Base-by-base conservation (phyloP, 2,797 vertebrate species). In the Decapterus maruadsi region DNA sequence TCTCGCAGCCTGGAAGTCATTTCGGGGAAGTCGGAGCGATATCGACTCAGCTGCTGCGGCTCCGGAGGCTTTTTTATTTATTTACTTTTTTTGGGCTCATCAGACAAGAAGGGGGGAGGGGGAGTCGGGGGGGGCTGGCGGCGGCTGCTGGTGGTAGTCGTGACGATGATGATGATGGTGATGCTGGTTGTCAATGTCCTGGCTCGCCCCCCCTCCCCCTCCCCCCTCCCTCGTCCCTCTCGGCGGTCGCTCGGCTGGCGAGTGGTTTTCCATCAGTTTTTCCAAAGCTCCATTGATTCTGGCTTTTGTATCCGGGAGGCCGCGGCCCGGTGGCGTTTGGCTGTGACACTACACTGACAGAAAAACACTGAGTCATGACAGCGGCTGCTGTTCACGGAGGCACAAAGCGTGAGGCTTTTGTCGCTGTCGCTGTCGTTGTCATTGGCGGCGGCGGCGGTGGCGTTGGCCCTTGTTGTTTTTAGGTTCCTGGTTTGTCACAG, bases 231-330 rank as follows among this genome's bases (percentile, higher is more conserved):
- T 70, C 53, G 19, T 9, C 74, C 55, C 76, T 75, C 82, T 75
- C 70, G 65, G 73, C 66, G 78, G 82, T 75, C 57, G 19, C 1
- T 26, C 26, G 26, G 26, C 3, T 3, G 1, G 82, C 86, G 38
- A 72, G 80, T 90, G 90, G 88, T 91, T 92, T 93, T 91, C 92
- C 93, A 93, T 94, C 88, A 77, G 92, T 93, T 94, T 95, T 94
- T 94, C 94, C 94, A 93, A 83, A 91, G 91, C 84, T 70, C 75
- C 86, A 94, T 94, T 90, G 94, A 94, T 94, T 89, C 46, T 60
- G 85, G 72, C 72, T 74, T 89, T 90, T 87, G 90, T 92, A 58
- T 82, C 61, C 79, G 29, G 4, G 88, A 85, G 88, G 82, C 86
- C 81, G 34, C 50, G 84, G 77, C 81, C 82, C 77, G 80, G 65